These are phyloP conservation scores for Halisarca cf. caerulea DNA, from an alignment of 37 sponge, comb jelly and placozoan genomes.

Conservation along the genomic window DNA sequence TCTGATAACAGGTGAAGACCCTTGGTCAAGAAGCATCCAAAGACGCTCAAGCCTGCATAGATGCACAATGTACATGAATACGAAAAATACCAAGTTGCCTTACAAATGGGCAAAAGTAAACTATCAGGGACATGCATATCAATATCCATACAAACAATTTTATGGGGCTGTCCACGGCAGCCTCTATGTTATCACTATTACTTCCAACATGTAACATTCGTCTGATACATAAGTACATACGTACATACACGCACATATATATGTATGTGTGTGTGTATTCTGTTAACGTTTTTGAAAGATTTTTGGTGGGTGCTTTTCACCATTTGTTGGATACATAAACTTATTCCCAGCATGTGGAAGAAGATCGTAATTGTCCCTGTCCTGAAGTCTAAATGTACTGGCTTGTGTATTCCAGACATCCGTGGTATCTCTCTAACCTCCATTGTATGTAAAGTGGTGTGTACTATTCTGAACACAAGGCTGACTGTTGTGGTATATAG, in stretches of 20 bases:
- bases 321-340: not conserved
- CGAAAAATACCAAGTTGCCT: too few relatives aligned
- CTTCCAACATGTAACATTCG: too few relatives aligned
- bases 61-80: too few relatives aligned
- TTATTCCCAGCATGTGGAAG: not conserved
- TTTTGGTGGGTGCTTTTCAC: not conserved
- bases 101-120: too few relatives aligned
- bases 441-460: not conserved
- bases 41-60: slow-evolving; percentile 91
- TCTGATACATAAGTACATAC: too few relatives aligned
- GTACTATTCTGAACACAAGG: not conserved
- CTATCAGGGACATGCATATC: too few relatives aligned
- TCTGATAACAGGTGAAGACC: slow-evolving; percentile 83
- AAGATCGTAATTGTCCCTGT: not conserved
- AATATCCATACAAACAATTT: too few relatives aligned
- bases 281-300: not conserved
- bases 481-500: not conserved
- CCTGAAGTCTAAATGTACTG: not conserved
- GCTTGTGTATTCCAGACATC: not conserved
- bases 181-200: too few relatives aligned
- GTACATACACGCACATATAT: too few relatives aligned
- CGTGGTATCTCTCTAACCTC: not conserved
- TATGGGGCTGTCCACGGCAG: too few relatives aligned
- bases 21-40: slow-evolving; percentile 91
- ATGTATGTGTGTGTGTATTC: too few relatives aligned